These are phyloP conservation scores for Aculops lycopersici DNA, from an alignment of 1,140 invertebrate genomes.

Conservation along the genomic window DNA sequence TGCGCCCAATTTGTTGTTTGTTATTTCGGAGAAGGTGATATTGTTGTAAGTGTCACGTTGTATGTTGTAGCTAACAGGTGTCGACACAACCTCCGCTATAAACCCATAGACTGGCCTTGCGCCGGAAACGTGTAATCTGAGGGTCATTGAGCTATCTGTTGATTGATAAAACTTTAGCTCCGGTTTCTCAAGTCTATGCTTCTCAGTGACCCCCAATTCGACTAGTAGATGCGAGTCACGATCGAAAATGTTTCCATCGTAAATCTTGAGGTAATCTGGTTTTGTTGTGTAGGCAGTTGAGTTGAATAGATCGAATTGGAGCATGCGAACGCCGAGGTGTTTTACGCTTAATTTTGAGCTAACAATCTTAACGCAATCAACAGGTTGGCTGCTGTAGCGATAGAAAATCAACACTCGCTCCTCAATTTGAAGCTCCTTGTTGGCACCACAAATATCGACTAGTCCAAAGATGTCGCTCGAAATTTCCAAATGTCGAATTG, in stretches of 20 bases:
- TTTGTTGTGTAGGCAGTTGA: conserved; percentile 41
- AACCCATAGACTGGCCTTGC: conserved; percentile 75
- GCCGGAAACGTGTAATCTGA: conserved; percentile 71
- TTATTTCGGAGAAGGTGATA: conserved; percentile 46
- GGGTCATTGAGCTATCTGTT: conserved; percentile 29
- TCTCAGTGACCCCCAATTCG: not conserved
- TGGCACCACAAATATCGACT: conserved; percentile 75
- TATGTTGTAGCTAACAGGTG: conserved; percentile 35
- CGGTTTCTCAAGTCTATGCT: not conserved
- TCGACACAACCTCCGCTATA: conserved; percentile 74
- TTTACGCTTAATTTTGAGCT: conserved; percentile 44
- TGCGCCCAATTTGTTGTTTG: conserved; percentile 54
- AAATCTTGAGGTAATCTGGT: conserved; percentile 50
- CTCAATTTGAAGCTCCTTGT: conserved; percentile 57
- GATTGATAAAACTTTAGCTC: conserved; percentile 9
- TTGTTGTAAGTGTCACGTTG: conserved; percentile 56
- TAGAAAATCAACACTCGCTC: conserved; percentile 74
- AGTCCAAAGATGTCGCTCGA: conserved; percentile 81
- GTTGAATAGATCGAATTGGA: conserved; percentile 78
- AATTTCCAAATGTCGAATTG: conserved; percentile 43
- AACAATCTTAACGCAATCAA: conserved; percentile 94
- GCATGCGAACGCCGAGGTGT: conserved; percentile 47
- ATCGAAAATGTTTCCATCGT: conserved; percentile 72
- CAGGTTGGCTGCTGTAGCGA: conserved; percentile 77
- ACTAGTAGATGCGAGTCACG: conserved; percentile 33